Conservation (phyloP, 2,888 invertebrate genomes). For the Oscheius sp. region DNA sequence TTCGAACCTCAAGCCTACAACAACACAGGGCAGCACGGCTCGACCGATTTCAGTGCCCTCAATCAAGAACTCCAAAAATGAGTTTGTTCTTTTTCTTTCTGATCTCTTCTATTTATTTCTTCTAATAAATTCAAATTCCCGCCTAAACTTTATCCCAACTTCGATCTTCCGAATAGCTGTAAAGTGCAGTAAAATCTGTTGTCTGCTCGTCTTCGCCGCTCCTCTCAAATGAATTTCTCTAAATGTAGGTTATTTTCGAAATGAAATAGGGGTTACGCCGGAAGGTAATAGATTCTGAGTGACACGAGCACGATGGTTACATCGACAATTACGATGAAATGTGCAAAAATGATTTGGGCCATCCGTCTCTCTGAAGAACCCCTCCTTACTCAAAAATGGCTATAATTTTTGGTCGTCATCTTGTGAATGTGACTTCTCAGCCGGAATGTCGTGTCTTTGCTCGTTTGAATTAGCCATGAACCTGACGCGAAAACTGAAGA, state of each 20-base stretch:
- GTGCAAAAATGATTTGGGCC: no score
- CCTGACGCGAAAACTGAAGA: no score
- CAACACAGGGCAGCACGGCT: conserved; percentile 38
- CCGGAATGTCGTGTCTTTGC: no score
- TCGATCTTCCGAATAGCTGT: conserved; percentile 4
- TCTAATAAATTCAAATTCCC: not conserved
- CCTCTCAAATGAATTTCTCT: not conserved
- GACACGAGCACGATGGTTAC: no score
- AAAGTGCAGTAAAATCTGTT: conserved; percentile 14
- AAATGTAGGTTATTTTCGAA: not conserved
- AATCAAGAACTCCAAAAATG: conserved; percentile 38
- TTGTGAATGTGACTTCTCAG: no score
- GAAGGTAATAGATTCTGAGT: not conserved
- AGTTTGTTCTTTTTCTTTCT: not conserved
- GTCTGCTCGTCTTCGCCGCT: not conserved
- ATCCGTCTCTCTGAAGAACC: no score
- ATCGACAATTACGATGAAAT: no score
- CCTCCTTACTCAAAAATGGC: no score
- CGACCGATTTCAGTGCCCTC: conserved; percentile 69
- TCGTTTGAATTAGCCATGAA: no score
- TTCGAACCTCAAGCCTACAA: conserved; percentile 48
- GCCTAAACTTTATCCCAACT: not conserved
- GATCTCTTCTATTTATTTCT: conserved; percentile 9
- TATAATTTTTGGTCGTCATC: no score
- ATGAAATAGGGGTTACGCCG: no score